Evolutionary conservation across 1,140 invertebrate genomes (phyloP).

Genomic region (Calephelis virginiensis): DNA sequence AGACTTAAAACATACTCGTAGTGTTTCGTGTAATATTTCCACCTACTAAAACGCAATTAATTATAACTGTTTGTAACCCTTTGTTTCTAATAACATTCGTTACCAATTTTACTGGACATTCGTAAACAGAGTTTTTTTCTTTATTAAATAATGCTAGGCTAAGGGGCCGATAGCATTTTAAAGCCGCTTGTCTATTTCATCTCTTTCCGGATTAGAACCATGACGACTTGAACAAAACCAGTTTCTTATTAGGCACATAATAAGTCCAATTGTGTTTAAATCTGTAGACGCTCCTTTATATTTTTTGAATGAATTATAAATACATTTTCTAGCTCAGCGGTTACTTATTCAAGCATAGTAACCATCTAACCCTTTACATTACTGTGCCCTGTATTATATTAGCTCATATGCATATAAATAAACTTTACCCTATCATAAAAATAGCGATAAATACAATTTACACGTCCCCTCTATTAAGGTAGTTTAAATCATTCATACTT

Average conservation of each 20-base stretch:
- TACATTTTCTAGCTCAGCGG: slow-evolving; percentile 29
- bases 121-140: too few relatives aligned
- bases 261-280: not conserved
- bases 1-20: too few relatives aligned
- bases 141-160: too few relatives aligned
- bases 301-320: slow-evolving; percentile 6
- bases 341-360: slow-evolving; percentile 12
- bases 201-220: too few relatives aligned
- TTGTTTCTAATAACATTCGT: too few relatives aligned
- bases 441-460: slow-evolving; percentile 76
- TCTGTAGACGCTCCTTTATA: not conserved
- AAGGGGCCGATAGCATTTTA: too few relatives aligned
- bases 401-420: slow-evolving; percentile 67
- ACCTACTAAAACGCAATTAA: too few relatives aligned
- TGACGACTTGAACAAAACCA: not conserved
- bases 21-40: too few relatives aligned
- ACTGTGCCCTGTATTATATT: slow-evolving; percentile 64
- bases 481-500: slow-evolving; percentile 4
- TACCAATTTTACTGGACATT: too few relatives aligned
- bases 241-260: slow-evolving; percentile 8
- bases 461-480: slow-evolving; percentile 36
- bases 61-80: too few relatives aligned
- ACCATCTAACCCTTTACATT: slow-evolving; percentile 51
- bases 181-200: too few relatives aligned
- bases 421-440: slow-evolving; percentile 69